Base-by-base conservation (phyloP, 2,113 vertebrate species). In the Myiopsitta monachus region DNA sequence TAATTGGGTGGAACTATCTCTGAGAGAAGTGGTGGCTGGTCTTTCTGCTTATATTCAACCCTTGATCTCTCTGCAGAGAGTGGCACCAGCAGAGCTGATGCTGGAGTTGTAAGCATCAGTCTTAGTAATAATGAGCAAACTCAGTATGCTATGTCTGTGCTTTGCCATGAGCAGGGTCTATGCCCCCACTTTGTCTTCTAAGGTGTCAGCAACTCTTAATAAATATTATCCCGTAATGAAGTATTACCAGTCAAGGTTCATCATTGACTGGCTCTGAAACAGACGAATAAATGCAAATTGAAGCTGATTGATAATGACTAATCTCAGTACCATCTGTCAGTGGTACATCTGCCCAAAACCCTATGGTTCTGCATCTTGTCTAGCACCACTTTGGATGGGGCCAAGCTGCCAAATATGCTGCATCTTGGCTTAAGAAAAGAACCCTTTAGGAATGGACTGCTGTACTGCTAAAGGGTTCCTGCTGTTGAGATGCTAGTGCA, bases 291-390 rank as follows among this genome's bases (percentile, higher is more conserved):
- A 69, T 82, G 69, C 77, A 96, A 91, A 57, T 43, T 91, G 76
- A 82, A 91, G 74, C 91, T 92, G 94, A 94, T 91, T 81, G 92
- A 95, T 95, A 94, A 94, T 88, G 94, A 94, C 66, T 92, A 92
- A 93, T 93, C 95, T 92, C 88, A 94, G 88, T 57, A 87, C 96
- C 95, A 95, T 93, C 94, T 96, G 95, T 87, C 86, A 87, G 70
- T 66, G 52, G 49, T 96, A 82, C 88, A 95, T 93, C 86, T 96
- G 87, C 54, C 92, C 95, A 96, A 96, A 93, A 92, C 36, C 80
- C 94, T 91, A 73, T 95, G 86, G 88, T 93, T 96, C 86, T 92
- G 80, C 66, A 93, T 87, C 86, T 92, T 82, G 96, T 95, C 94
- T 96, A 95, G 94, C 94, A 95, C 95, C 57, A 69, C 62, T 94